Evolutionary conservation across 2,797 vertebrate genomes (phyloP).

Genomic region (Clarias laeviceps): DNA sequence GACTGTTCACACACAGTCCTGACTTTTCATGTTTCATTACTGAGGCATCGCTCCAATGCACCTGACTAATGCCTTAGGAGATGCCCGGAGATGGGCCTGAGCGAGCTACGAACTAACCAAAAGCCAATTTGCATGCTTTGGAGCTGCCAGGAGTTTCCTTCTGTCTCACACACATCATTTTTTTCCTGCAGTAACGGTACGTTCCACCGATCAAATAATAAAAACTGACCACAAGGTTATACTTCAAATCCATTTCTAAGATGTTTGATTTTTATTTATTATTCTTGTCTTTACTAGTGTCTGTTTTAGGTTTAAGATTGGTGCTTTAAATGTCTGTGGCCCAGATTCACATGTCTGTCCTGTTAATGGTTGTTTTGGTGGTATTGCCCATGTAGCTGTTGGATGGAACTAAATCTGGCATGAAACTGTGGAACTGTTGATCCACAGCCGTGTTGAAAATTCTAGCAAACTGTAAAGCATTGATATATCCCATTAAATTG

Average conservation of each 20-base stretch:
- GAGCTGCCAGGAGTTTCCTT: constrained; percentile 66
- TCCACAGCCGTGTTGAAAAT: constrained; percentile 25
- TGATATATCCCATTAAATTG: constrained; percentile 23
- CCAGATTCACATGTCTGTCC: neutral
- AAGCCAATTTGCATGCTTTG: constrained; percentile 67
- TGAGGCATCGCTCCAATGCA: constrained; percentile 22
- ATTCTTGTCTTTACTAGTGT: constrained; percentile 15
- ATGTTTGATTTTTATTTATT: constrained; percentile 2
- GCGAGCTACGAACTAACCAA: constrained; percentile 55
- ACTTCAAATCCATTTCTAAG: neutral
- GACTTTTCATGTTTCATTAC: constrained; percentile 31
- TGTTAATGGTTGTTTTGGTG: constrained; percentile 23
- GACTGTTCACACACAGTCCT: neutral
- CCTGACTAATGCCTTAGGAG: constrained; percentile 26
- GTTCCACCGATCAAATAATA: constrained; percentile 22
- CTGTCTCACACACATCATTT: constrained; percentile 16
- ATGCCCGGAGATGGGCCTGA: constrained; percentile 35
- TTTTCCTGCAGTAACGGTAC: constrained; percentile 34
- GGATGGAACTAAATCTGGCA: constrained; percentile 38
- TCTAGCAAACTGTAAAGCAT: constrained; percentile 16
- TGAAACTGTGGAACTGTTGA: constrained; percentile 29
- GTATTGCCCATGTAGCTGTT: constrained; percentile 27
- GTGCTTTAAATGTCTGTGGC: neutral
- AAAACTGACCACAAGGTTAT: neutral
- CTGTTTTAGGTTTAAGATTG: neutral